A percentile compares a stretch with the other conserved stretches of the same genome.
Evolutionary conservation across 2,113 vertebrate species (phyloP).

Genomic region (Lycocorax pyrrhopterus): DNA sequence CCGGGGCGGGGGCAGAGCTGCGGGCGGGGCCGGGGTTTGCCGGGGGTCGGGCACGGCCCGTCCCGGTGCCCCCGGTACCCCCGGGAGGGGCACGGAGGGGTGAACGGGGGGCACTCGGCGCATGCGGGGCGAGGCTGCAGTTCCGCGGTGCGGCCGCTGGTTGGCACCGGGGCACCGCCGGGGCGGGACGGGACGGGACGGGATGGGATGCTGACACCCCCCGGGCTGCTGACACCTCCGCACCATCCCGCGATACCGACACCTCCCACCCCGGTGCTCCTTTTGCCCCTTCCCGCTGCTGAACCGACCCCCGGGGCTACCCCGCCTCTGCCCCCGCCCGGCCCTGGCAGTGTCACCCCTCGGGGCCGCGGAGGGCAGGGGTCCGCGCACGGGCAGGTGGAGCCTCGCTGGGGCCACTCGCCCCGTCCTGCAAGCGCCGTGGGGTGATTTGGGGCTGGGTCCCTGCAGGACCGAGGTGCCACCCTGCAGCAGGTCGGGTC

Average conservation of each 20-base stretch:
- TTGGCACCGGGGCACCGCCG: neutral
- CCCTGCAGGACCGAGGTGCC: neutral
- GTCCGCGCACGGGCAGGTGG: neutral
- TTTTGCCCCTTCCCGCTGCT: neutral
- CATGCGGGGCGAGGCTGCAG: neutral
- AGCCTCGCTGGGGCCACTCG: neutral
- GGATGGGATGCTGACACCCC: neutral
- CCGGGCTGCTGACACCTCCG: neutral
- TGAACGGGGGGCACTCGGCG: fast-evolving
- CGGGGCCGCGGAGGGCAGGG: fast-evolving
- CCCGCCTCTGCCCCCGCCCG: neutral
- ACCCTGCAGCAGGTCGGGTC: neutral
- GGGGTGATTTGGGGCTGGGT: neutral
- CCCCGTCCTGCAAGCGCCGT: neutral
- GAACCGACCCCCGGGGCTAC: too few species aligned
- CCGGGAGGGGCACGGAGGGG: too few species aligned
- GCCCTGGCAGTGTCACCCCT: neutral
- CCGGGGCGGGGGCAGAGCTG: neutral
- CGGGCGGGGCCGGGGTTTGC: neutral
- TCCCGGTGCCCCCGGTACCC: neutral
- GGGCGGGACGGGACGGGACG: neutral
- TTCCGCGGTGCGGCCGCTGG: neutral
- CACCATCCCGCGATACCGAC: neutral
- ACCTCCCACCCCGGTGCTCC: too few species aligned
- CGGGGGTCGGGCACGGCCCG: neutral